phyloP scores from a whole-genome alignment of 2,797 vertebrate species.

The Parotocinclus haroldoi region DNA sequence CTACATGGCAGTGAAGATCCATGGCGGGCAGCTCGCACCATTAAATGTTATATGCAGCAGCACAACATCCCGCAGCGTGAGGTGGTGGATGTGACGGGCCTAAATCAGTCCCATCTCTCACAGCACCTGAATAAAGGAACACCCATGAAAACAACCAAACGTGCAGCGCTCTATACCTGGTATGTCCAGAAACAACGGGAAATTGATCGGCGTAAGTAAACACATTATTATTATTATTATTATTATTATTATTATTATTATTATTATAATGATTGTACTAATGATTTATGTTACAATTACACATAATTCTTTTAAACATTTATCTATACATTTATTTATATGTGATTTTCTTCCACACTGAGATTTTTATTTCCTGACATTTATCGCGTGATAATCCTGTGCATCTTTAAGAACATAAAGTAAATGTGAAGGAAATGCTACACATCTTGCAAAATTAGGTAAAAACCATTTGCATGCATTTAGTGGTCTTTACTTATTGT shows the following conservation, averaged over 20 bases:
- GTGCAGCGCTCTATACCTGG: conserved; percentile 97
- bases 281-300: too few relatives aligned
- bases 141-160: conserved; percentile 98
- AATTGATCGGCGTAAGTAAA: conserved; percentile 96
- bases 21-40: conserved; percentile 96
- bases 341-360: too few relatives aligned
- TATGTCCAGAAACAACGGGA: conserved; percentile 98
- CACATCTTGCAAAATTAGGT: too few relatives aligned
- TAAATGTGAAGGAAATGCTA: too few relatives aligned
- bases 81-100: conserved; percentile 93
- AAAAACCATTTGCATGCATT: too few relatives aligned
- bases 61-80: conserved; percentile 98
- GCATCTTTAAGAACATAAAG: too few relatives aligned
- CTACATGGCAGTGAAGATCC: conserved; percentile 83
- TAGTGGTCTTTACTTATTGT: too few relatives aligned
- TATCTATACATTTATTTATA: not conserved
- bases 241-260: not conserved
- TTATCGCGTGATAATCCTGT: too few relatives aligned
- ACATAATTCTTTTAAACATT: too few relatives aligned
- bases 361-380: too few relatives aligned
- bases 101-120: conserved; percentile 98
- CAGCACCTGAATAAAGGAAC: conserved; percentile 99
- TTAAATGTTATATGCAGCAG: conserved; percentile 99
- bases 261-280: not conserved
- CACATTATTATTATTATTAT: conserved; percentile 32